These are phyloP conservation scores for Psilopogon haemacephalus DNA, from an alignment of 2,113 vertebrate species.

Conservation along the genomic window DNA sequence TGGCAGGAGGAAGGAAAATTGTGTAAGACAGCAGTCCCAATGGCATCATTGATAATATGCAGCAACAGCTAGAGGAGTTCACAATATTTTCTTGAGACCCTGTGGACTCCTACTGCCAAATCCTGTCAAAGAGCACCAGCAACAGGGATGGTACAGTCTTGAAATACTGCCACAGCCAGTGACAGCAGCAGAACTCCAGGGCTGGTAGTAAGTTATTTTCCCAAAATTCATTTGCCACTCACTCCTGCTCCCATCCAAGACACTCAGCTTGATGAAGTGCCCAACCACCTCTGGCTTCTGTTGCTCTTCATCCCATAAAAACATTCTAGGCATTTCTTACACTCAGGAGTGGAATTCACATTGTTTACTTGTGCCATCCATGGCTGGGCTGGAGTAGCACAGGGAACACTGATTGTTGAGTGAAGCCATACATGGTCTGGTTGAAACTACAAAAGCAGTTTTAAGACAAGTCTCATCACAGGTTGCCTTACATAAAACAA, in stretches of 20 bases:
- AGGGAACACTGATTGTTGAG: neutral
- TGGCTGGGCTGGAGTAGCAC: neutral
- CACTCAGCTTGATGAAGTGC: fast-evolving
- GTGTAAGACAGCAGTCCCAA: neutral
- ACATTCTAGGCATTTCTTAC: neutral
- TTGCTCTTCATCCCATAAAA: neutral
- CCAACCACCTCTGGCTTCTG: fast-evolving
- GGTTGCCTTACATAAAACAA: neutral
- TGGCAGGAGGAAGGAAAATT: neutral
- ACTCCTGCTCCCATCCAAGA: neutral
- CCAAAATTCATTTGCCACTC: neutral
- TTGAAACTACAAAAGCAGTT: neutral
- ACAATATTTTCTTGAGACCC: neutral
- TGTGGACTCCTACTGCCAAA: neutral
- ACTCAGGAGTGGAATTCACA: neutral
- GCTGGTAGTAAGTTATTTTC: neutral
- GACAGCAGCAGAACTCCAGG: neutral
- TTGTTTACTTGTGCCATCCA: neutral
- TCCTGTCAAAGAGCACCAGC: neutral
- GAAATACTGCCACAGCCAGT: neutral
- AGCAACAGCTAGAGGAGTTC: neutral
- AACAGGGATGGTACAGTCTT: fast-evolving
- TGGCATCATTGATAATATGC: fast-evolving
- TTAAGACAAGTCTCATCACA: neutral
- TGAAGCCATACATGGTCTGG: neutral